phyloP scores from a whole-genome alignment of 2,888 invertebrate genomes.

The Steromphala cineraria region DNA sequence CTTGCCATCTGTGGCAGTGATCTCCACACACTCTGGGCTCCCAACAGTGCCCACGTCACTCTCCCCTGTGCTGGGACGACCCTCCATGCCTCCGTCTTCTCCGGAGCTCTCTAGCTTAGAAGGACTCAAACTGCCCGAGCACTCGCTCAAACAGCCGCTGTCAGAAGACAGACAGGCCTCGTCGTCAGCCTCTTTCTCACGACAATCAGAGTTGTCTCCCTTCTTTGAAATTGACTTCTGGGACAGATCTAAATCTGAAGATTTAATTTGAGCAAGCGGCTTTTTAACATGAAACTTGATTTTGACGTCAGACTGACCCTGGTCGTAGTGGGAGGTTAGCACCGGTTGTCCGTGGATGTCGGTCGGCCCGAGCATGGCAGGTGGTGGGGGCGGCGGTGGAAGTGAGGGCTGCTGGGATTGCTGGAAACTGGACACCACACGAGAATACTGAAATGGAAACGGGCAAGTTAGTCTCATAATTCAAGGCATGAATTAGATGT shows the following conservation, averaged over 20 bases:
- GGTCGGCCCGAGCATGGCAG: conserved; percentile 14
- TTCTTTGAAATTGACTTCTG: neutral
- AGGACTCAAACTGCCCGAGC: conserved; percentile 27
- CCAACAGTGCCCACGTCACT: neutral
- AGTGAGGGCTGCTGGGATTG: conserved; percentile 21
- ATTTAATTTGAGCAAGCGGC: neutral
- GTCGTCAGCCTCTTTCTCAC: conserved; percentile 22
- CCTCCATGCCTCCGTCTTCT: conserved; percentile 13
- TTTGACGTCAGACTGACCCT: conserved; percentile 29
- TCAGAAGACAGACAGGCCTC: conserved; percentile 27
- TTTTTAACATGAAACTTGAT: conserved; percentile 7
- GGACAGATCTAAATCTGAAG: neutral
- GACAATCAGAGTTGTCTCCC: neutral
- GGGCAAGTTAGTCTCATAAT: too few species aligned
- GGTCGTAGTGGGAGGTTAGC: conserved; percentile 24
- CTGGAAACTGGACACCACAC: conserved; percentile 30
- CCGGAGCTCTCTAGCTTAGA: neutral
- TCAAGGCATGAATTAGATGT: too few species aligned
- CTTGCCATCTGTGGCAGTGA: conserved; percentile 13
- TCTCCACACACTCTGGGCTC: conserved; percentile 12
- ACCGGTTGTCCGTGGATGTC: conserved; percentile 7
- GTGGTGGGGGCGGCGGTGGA: conserved; percentile 23
- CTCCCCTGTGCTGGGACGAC: conserved; percentile 7
- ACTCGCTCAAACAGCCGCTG: conserved; percentile 39
- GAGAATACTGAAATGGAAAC: conserved; percentile 21